phyloP scores from a whole-genome alignment of 2,888 invertebrate species.

The Loripinus fragilis region DNA sequence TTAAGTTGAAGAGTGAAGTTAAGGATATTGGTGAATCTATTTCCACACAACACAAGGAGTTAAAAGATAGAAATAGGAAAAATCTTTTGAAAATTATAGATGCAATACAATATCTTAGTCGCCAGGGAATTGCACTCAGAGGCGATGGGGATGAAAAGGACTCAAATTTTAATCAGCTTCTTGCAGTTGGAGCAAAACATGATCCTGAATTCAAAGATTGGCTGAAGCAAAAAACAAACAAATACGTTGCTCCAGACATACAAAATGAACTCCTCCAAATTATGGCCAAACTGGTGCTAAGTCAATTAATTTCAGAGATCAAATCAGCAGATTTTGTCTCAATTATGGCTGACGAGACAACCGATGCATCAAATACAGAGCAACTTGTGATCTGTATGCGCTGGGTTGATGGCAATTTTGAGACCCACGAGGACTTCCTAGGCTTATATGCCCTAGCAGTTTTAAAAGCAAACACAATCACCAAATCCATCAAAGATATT shows the following conservation, averaged over 20 bases:
- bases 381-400: conserved; percentile 60
- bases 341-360: conserved; percentile 61
- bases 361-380: conserved; percentile 60
- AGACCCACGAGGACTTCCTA: conserved; percentile 60
- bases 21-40: neutral
- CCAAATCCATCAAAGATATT: conserved; percentile 45
- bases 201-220: conserved; percentile 40
- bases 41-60: neutral
- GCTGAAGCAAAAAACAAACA: conserved; percentile 52
- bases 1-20: neutral
- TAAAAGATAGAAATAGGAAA: neutral
- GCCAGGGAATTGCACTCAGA: neutral
- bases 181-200: conserved; percentile 41
- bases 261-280: conserved; percentile 61
- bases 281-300: conserved; percentile 49
- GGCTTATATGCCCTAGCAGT: conserved; percentile 48
- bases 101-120: neutral
- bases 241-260: conserved; percentile 57
- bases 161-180: conserved; percentile 54
- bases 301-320: conserved; percentile 38
- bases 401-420: conserved; percentile 50
- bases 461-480: conserved; percentile 42
- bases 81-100: neutral
- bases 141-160: neutral
- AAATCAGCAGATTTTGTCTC: conserved; percentile 35